Evolutionary conservation across 2,888 invertebrate genomes (phyloP), one percentile per base, ranked within the genome.

Genomic region (Polia nebulosa): DNA sequence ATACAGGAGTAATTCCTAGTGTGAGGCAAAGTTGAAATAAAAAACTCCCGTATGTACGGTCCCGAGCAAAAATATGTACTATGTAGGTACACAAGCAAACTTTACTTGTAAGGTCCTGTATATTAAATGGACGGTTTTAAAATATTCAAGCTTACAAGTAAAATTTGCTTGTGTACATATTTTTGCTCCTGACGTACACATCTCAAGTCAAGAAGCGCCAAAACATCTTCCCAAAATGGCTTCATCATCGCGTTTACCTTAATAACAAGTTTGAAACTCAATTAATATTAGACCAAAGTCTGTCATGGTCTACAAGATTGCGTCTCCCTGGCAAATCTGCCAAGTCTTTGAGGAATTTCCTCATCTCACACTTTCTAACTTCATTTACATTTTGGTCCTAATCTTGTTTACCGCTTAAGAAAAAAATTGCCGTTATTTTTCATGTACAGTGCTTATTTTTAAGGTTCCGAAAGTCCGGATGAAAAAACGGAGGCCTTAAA

Each of bases 231-330:
- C n/a, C 49, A 36, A 73, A 82, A 66, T 67, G 20, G 49, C 20
- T 20, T 32, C 51, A 56, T 51, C 15, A 17, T 44, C 20, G 55
- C 56, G 61, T 57, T 76, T 60, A 77, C 67, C 51, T 63, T 45
- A 57, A 65, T 69, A 74, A 83, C 59, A 72, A 81, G 71, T 81
- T 81, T 39, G 51, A 78, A 81, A 81, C 84, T 81, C 84, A 83
- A 81, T 81, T 81, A 81, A 81, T 69, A 81, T 81, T 78, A 72
- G 49, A 49, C 39, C 27, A 47, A 68, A 81, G 66, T 68, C 55
- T 64, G 34, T 62, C 52, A 25, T 20, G 27, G 29, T 22, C 45
- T 22, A 53, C 47, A 56, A 62, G 70, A 77, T 70, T 41, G 36
- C 60, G 57, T 20, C 39, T 25, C 15, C 15, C 17, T 13, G 11